These are phyloP conservation scores for Gymnocephalus cernua DNA, from an alignment of 2,113 vertebrate genomes.

Conservation along the genomic window DNA sequence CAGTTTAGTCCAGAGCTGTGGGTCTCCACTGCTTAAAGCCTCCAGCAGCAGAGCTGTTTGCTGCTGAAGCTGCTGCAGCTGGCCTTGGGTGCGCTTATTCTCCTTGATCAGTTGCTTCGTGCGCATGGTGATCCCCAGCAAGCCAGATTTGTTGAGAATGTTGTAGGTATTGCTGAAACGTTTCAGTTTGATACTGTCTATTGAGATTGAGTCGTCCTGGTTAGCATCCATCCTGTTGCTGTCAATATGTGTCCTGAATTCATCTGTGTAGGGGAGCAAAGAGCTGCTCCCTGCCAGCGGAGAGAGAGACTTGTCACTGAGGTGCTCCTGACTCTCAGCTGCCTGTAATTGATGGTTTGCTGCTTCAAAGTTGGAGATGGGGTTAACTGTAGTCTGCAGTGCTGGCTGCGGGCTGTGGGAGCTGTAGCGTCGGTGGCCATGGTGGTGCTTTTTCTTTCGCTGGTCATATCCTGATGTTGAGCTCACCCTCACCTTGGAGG, in stretches of 20 bases:
- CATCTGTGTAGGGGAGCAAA: slow-evolving; percentile 35
- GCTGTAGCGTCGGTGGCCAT: slow-evolving; percentile 52
- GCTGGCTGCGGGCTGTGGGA: slow-evolving; percentile 40
- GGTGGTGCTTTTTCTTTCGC: slow-evolving; percentile 61
- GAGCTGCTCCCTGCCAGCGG: slow-evolving; percentile 27
- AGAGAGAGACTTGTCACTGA: slow-evolving; percentile 32
- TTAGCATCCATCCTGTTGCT: slow-evolving; percentile 15
- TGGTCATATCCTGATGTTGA: slow-evolving; percentile 52
- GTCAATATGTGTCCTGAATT: slow-evolving; percentile 40
- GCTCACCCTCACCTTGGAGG: slow-evolving; percentile 50
- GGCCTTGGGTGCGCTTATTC: slow-evolving; percentile 90
- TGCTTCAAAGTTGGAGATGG: slow-evolving; percentile 39
- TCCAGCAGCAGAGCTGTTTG: slow-evolving; percentile 90
- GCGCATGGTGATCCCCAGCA: slow-evolving; percentile 93
- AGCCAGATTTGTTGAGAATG: slow-evolving; percentile 88
- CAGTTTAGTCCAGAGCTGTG: slow-evolving; percentile 90
- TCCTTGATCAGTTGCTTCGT: slow-evolving; percentile 94
- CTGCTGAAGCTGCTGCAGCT: slow-evolving; percentile 90
- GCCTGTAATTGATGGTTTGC: slow-evolving; percentile 15
- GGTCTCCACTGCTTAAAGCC: slow-evolving; percentile 88
- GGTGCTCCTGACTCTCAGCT: slow-evolving; percentile 38
- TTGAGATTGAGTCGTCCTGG: slow-evolving; percentile 65
- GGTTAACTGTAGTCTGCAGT: slow-evolving; percentile 21
- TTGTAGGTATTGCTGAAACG: slow-evolving; percentile 93
- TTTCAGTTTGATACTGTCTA: slow-evolving; percentile 83